These are phyloP conservation scores for Leuciscus idus DNA, from an alignment of 2,113 vertebrate species.

Conservation along the genomic window DNA sequence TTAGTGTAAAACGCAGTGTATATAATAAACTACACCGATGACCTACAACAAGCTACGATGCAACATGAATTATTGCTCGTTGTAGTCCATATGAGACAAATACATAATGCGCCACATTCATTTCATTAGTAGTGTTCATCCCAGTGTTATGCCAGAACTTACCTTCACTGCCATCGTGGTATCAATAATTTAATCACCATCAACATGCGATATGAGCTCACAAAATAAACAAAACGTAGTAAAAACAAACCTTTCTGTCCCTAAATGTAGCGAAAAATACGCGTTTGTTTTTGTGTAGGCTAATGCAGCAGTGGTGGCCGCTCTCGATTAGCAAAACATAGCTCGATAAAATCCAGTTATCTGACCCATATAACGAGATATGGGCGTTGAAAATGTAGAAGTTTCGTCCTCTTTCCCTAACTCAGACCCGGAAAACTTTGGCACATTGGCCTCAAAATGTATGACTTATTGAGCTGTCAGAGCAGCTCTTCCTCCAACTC, in stretches of 20 bases:
- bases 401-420: conserved; percentile 35
- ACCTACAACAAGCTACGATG: background rate
- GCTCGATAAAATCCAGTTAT: conserved; percentile 21
- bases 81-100: background rate
- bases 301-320: background rate
- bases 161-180: conserved; percentile 56
- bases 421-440: conserved; percentile 42
- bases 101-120: conserved; percentile 1
- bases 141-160: conserved; percentile 32
- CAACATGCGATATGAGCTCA: background rate
- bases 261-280: background rate
- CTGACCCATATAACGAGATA: background rate
- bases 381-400: background rate
- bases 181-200: conserved; percentile 48
- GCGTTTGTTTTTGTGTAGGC: conserved; percentile 5
- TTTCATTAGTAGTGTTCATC: background rate
- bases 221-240: background rate
- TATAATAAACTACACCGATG: background rate
- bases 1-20: background rate
- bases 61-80: background rate
- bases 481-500: conserved; percentile 15
- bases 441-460: conserved; percentile 32
- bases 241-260: background rate
- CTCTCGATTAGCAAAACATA: conserved; percentile 8
- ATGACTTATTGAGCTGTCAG: conserved; percentile 6